Conservation (phyloP, 2,113 vertebrate genomes). For the Suncus etruscus region DNA sequence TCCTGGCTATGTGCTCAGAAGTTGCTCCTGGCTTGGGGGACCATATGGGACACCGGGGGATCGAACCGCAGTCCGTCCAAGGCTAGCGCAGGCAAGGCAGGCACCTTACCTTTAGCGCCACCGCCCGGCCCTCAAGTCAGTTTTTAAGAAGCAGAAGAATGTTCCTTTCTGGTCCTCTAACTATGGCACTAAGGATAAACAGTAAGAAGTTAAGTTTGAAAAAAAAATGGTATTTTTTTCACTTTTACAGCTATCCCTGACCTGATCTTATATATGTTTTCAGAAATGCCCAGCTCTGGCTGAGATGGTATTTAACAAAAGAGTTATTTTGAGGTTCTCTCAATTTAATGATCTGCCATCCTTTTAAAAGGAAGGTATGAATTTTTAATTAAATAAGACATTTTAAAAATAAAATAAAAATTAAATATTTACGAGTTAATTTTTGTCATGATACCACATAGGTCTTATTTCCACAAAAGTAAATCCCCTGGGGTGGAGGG, state of each 20-base stretch:
- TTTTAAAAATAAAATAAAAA: not conserved
- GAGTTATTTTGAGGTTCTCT: not conserved
- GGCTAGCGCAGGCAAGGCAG: no score
- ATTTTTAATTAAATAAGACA: no score
- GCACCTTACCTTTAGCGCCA: no score
- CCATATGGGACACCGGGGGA: no score
- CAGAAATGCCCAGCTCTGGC: not conserved
- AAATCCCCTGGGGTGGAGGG: no score
- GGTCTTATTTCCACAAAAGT: not conserved
- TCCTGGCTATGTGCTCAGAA: no score
- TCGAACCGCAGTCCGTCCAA: no score
- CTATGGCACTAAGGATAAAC: not conserved
- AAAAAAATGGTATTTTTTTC: not conserved
- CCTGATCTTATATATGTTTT: not conserved
- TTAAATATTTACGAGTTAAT: not conserved
- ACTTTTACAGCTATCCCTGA: not conserved
- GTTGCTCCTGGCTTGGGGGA: no score
- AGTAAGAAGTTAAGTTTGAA: not conserved
- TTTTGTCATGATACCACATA: not conserved
- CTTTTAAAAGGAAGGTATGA: not conserved
- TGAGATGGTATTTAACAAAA: not conserved
- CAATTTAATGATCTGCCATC: conserved; percentile 12
- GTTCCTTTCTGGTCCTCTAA: not conserved
- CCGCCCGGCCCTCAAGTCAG: no score
- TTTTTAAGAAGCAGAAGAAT: not conserved